Conservation (phyloP, 2,888 invertebrate genomes). For the Dolomedes plantarius region DNA sequence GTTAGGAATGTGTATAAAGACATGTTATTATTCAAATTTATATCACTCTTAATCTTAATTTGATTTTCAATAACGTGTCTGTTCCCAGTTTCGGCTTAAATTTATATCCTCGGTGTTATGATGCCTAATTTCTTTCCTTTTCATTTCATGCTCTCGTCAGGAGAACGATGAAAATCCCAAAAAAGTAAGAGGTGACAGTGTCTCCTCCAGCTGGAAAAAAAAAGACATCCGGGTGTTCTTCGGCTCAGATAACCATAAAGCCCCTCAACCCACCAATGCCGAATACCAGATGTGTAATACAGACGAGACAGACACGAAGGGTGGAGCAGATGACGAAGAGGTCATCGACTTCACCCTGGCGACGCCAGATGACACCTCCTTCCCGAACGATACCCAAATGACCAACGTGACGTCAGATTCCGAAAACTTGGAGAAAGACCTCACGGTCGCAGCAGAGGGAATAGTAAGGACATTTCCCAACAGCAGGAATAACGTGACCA, state of each 20-base stretch:
- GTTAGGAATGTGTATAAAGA: too few species aligned
- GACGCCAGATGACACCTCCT: neutral
- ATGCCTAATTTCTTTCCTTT: too few species aligned
- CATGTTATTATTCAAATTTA: too few species aligned
- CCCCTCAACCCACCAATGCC: neutral
- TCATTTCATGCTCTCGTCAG: too few species aligned
- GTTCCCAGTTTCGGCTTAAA: too few species aligned
- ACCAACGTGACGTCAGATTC: neutral
- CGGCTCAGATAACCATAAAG: constrained; percentile 4
- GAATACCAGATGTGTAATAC: constrained; percentile 34
- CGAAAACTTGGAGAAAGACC: constrained; percentile 38
- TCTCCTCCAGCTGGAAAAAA: constrained; percentile 47
- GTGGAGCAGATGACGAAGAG: constrained; percentile 31
- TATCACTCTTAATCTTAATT: too few species aligned
- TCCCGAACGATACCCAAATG: constrained; percentile 28
- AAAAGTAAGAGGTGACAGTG: constrained; percentile 12
- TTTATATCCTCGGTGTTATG: too few species aligned
- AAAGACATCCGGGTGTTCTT: constrained; percentile 50
- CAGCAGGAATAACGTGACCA: neutral
- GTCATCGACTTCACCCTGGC: constrained; percentile 41
- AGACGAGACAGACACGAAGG: constrained; percentile 15
- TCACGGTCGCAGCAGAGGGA: constrained; percentile 30
- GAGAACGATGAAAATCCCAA: neutral
- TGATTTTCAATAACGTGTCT: too few species aligned
- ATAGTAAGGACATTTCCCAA: constrained; percentile 38